phyloP scores from a whole-genome alignment of 2,888 invertebrate species.

The Eristalis tenax region DNA sequence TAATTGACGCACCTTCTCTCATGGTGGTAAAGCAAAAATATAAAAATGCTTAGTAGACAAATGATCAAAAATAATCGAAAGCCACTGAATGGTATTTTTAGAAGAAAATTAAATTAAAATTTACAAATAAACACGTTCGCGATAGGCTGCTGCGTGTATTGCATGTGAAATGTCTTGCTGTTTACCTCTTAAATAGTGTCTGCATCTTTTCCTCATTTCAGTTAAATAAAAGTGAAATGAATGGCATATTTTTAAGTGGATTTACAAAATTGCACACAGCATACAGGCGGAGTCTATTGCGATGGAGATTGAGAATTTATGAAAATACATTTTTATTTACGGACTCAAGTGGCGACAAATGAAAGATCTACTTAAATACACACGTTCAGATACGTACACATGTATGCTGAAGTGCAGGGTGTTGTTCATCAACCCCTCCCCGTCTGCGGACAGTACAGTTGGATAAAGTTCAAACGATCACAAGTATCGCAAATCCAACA shows the following conservation, averaged over 20 bases:
- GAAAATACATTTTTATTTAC: constrained; percentile 24
- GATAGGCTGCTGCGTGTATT: too few species aligned
- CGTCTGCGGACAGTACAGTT: not conserved
- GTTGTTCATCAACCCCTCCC: constrained; percentile 12
- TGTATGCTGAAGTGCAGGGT: constrained; percentile 5
- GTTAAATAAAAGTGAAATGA: constrained; percentile 55
- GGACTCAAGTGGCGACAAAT: not conserved
- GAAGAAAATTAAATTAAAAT: constrained; percentile 36
- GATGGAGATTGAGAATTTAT: constrained; percentile 2
- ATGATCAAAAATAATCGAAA: constrained; percentile 51
- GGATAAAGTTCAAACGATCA: constrained; percentile 48
- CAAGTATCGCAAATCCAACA: constrained; percentile 21
- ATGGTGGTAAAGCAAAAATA: too few species aligned
- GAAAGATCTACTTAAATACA: not conserved
- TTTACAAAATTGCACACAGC: constrained; percentile 42
- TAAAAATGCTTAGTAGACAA: constrained; percentile 24
- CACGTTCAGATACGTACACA: not conserved
- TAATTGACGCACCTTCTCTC: too few species aligned
- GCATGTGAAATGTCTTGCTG: not conserved
- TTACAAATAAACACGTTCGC: constrained; percentile 33
- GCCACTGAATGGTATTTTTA: constrained; percentile 45
- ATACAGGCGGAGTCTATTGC: constrained; percentile 9
- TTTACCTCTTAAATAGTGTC: not conserved
- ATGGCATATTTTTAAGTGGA: constrained; percentile 49
- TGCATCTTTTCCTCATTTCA: not conserved